These are phyloP conservation scores for Nasonia longicornis DNA, from an alignment of 1,140 invertebrate genomes.

Conservation along the genomic window DNA sequence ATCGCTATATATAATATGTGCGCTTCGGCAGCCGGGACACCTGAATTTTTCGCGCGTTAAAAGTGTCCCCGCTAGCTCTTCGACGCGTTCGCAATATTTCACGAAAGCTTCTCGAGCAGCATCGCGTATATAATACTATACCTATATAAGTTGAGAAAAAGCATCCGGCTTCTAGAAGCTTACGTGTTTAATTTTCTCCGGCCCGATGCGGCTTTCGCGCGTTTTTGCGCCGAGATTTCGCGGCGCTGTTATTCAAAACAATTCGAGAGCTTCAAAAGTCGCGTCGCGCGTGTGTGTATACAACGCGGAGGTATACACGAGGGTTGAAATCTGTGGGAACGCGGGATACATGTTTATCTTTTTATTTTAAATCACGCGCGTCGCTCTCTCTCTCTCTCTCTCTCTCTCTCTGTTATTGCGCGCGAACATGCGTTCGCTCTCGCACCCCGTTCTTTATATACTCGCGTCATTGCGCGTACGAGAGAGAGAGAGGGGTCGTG, in stretches of 20 bases:
- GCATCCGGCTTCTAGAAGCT: background rate
- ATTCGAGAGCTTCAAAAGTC: constrained; percentile 33
- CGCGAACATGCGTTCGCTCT: background rate
- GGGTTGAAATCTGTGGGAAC: constrained; percentile 51
- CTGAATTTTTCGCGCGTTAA: too few species aligned
- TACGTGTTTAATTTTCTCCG: constrained; percentile 21
- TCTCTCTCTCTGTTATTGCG: constrained; percentile 32
- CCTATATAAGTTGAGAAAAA: background rate
- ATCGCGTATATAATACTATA: too few species aligned
- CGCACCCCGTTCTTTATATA: constrained; percentile 7
- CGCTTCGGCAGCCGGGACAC: background rate
- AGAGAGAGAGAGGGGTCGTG: background rate
- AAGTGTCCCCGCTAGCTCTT: too few species aligned
- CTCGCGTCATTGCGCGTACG: background rate
- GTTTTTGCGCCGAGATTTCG: background rate
- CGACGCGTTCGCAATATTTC: too few species aligned
- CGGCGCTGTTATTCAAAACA: constrained; percentile 58
- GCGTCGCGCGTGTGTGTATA: background rate
- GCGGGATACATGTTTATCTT: constrained; percentile 42
- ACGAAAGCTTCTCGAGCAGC: too few species aligned
- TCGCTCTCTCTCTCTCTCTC: too few species aligned
- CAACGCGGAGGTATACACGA: constrained; percentile 9
- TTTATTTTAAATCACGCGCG: constrained; percentile 42
- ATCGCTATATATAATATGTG: too few species aligned
- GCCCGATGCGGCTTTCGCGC: background rate